Percentiles rank a stretch among this genome's conserved stretches.
Evolutionary conservation across 92 coral and sea anemone genomes (phyloP).

Genomic region (Montipora capitata): DNA sequence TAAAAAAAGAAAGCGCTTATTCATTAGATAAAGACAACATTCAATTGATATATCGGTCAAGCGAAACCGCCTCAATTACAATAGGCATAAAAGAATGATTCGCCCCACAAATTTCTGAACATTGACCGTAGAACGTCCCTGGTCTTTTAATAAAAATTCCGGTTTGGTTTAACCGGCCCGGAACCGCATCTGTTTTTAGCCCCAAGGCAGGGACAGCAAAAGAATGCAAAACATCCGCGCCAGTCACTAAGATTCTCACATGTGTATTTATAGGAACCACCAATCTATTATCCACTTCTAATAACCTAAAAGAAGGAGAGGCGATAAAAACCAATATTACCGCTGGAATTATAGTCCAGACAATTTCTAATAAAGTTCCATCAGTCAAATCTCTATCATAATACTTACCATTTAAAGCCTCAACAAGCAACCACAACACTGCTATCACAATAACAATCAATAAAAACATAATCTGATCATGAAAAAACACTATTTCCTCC

Average conservation of each 20-base stretch:
- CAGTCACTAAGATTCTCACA: slow-evolving; percentile 85
- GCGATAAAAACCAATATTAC: slow-evolving; percentile 89
- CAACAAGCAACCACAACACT: slow-evolving; percentile 82
- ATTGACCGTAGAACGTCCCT: slow-evolving; percentile 91
- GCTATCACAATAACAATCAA: slow-evolving; percentile 79
- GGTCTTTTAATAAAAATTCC: slow-evolving; percentile 86
- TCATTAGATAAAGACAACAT: slow-evolving; percentile 54
- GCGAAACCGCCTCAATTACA: slow-evolving; percentile 81
- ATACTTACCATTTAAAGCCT: slow-evolving; percentile 78
- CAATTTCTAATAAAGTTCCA: slow-evolving; percentile 86
- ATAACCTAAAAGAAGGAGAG: slow-evolving; percentile 60
- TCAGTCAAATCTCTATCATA: slow-evolving; percentile 85
- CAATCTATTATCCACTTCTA: slow-evolving; percentile 83
- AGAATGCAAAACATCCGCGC: slow-evolving; percentile 90
- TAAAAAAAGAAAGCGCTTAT: slow-evolving; percentile 1
- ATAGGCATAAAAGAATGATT: slow-evolving; percentile 92
- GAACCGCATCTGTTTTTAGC: slow-evolving; percentile 90
- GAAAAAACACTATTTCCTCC: slow-evolving; percentile 88
- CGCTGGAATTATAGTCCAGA: slow-evolving; percentile 93
- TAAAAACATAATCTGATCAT: slow-evolving; percentile 85
- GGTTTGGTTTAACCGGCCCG: slow-evolving; percentile 89
- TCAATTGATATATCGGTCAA: slow-evolving; percentile 72
- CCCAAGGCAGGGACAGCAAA: slow-evolving; percentile 90
- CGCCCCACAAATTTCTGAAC: slow-evolving; percentile 92
- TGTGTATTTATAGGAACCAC: slow-evolving; percentile 84